phyloP scores from a whole-genome alignment of 1,140 invertebrate species.

The Lycorma delicatula region DNA sequence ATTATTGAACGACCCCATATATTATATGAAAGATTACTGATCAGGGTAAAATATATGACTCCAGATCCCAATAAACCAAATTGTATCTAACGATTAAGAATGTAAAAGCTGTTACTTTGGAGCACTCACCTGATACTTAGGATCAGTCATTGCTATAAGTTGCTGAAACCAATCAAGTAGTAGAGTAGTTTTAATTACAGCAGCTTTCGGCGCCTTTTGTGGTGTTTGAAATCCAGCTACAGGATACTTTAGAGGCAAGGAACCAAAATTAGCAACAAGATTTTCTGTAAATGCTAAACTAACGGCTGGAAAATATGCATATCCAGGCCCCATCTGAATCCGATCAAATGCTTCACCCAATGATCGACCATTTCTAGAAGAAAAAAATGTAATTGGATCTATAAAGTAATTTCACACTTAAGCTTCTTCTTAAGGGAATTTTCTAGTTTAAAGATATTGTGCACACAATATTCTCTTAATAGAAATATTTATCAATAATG shows the following conservation, averaged over 20 bases:
- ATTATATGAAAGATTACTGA: too few species aligned
- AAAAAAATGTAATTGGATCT: too few species aligned
- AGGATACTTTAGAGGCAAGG: slow-evolving; percentile 59
- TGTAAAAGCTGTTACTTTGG: too few species aligned
- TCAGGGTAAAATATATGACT: too few species aligned
- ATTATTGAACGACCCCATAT: too few species aligned
- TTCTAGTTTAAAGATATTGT: too few species aligned
- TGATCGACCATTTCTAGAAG: slow-evolving; percentile 58
- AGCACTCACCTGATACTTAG: neutral
- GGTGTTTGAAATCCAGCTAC: slow-evolving; percentile 56
- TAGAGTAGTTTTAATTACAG: slow-evolving; percentile 41
- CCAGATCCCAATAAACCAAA: too few species aligned
- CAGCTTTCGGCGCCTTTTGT: slow-evolving; percentile 46
- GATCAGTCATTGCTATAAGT: slow-evolving; percentile 31
- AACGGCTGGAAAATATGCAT: slow-evolving; percentile 70
- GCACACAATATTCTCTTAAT: too few species aligned
- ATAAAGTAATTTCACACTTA: too few species aligned
- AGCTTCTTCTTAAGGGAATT: too few species aligned
- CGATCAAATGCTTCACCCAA: slow-evolving; percentile 66
- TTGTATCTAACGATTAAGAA: too few species aligned
- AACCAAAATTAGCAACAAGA: slow-evolving; percentile 71
- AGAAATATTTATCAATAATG: too few species aligned
- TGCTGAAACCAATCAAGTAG: slow-evolving; percentile 50
- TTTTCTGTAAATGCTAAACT: slow-evolving; percentile 66
- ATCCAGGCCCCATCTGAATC: slow-evolving; percentile 56